These are phyloP conservation scores for Frankliniella fusca DNA, from an alignment of 2,888 invertebrate species.

Conservation along the genomic window DNA sequence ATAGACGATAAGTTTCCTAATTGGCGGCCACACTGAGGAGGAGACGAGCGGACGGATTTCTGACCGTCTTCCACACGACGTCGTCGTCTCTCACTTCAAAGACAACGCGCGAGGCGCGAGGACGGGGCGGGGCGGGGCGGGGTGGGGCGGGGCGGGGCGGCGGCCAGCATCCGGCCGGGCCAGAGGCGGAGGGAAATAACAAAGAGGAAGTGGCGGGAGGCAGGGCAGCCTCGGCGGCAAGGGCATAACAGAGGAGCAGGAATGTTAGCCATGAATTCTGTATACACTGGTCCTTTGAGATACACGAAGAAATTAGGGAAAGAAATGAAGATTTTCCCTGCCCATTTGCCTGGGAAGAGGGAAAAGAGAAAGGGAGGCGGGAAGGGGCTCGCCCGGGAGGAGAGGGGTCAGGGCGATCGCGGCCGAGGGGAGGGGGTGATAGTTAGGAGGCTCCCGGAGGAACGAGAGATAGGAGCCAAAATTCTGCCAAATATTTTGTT, in stretches of 20 bases:
- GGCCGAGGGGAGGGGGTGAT: neutral
- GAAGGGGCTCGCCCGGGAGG: neutral
- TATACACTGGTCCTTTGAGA: conserved; percentile 26
- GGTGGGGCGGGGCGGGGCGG: neutral
- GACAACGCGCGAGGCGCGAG: neutral
- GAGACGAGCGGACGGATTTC: neutral
- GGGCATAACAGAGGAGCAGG: neutral
- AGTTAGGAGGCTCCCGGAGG: neutral
- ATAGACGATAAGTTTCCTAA: no score
- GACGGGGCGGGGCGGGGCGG: neutral
- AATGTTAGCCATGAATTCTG: conserved; percentile 17
- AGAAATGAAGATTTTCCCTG: conserved; percentile 23
- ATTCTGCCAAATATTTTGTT: conserved; percentile 25
- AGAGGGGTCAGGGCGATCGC: neutral
- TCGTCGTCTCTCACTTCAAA: neutral
- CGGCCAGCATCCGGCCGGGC: conserved; percentile 8
- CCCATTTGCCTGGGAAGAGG: neutral
- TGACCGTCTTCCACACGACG: no score
- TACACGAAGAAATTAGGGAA: conserved; percentile 25
- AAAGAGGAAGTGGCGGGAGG: neutral
- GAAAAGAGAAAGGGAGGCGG: neutral
- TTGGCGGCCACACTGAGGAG: neutral
- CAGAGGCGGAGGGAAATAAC: neutral
- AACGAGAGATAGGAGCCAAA: conserved; percentile 10
- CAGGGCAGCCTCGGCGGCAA: neutral